These are phyloP conservation scores for Ormyrus thymus DNA, from an alignment of 2,888 invertebrate genomes.

Conservation along the genomic window DNA sequence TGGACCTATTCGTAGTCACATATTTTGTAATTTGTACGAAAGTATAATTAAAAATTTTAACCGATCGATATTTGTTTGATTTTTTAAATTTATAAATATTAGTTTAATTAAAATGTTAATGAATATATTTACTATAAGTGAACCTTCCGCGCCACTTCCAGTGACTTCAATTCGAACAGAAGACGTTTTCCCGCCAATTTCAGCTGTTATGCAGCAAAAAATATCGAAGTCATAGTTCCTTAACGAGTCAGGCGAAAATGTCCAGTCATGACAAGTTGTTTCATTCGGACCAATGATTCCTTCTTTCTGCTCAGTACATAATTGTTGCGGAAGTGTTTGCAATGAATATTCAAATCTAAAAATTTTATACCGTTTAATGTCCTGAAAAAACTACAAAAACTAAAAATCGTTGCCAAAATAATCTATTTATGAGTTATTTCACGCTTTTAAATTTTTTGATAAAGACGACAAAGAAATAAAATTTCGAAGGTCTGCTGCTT, in stretches of 20 bases:
- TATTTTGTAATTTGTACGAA: neutral
- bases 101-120: too few relatives aligned
- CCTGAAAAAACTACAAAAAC: too few relatives aligned
- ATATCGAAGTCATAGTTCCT: constrained; percentile 59
- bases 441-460: too few relatives aligned
- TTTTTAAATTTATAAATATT: too few relatives aligned
- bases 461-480: too few relatives aligned
- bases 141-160: constrained; percentile 56
- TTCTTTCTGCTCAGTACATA: constrained; percentile 50
- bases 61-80: too few relatives aligned
- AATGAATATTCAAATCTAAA: constrained; percentile 58
- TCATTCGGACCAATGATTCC: constrained; percentile 63
- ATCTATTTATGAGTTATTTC: too few relatives aligned
- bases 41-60: neutral
- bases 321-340: constrained; percentile 55
- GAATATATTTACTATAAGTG: constrained; percentile 41
- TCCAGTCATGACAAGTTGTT: constrained; percentile 60
- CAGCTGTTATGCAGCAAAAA: constrained; percentile 52
- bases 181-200: constrained; percentile 13
- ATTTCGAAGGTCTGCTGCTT: too few relatives aligned
- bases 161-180: constrained; percentile 46
- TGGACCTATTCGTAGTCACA: neutral
- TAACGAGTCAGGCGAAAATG: constrained; percentile 58
- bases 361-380: neutral
- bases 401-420: too few relatives aligned